Evolutionary conservation across 2,888 invertebrate species (phyloP).

Genomic region (Archaeoteleia sp.): DNA sequence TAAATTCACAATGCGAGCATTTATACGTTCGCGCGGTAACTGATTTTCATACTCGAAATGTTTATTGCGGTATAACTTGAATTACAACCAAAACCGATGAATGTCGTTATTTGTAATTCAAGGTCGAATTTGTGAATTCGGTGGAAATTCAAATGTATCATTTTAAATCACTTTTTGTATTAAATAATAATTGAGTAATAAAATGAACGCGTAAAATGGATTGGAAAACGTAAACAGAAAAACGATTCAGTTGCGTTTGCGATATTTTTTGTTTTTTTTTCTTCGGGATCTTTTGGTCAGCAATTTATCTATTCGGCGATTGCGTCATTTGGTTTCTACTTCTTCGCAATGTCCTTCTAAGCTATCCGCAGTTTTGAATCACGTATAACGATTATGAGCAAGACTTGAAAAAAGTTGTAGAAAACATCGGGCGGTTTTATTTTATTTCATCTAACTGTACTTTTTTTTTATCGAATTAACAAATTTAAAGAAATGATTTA

Average conservation of each 20-base stretch:
- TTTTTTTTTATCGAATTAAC: no score
- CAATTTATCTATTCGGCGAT: conserved; percentile 37
- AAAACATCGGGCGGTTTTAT: no score
- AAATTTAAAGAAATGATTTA: no score
- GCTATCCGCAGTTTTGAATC: conserved; percentile 35
- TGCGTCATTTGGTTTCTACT: conserved; percentile 29
- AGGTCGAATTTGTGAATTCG: no score
- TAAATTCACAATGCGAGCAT: conserved; percentile 34
- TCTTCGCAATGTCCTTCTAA: conserved; percentile 36
- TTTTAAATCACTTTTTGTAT: no score
- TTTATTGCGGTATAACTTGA: conserved; percentile 36
- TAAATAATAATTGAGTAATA: no score
- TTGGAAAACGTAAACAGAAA: no score
- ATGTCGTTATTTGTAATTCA: conserved; percentile 37
- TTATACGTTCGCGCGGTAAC: conserved; percentile 39
- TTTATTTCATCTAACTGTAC: no score
- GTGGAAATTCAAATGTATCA: no score
- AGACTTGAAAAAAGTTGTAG: conserved; percentile 12
- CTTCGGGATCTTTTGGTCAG: conserved; percentile 22
- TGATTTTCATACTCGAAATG: conserved; percentile 42
- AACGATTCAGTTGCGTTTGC: no score
- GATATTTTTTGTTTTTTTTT: not conserved
- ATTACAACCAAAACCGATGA: conserved; percentile 38
- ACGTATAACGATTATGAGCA: conserved; percentile 31
- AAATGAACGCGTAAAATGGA: no score